Evolutionary conservation across 1,140 invertebrate species (phyloP).

Genomic region (Muscidifurax raptorellus): DNA sequence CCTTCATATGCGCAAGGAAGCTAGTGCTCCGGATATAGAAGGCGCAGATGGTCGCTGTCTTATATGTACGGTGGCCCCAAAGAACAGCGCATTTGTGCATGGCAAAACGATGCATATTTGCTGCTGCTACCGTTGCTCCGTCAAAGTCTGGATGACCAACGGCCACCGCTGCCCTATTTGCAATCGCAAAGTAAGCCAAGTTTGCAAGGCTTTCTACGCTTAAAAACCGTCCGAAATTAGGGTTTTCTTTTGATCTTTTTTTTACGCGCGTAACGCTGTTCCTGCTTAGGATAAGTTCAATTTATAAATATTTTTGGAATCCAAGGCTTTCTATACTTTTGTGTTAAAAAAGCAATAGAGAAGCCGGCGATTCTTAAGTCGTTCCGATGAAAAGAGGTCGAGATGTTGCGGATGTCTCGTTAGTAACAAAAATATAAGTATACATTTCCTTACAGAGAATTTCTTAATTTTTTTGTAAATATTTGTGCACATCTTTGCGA

Average conservation of each 20-base stretch:
- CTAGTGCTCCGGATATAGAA: background rate
- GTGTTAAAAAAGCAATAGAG: background rate
- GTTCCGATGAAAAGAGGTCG: background rate
- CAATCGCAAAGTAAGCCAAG: conserved; percentile 80
- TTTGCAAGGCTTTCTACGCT: conserved; percentile 76
- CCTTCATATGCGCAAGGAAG: background rate
- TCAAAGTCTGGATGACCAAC: conserved; percentile 78
- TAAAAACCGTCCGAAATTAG: conserved; percentile 51
- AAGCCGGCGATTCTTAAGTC: background rate
- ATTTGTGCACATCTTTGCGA: no score
- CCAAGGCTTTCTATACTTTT: background rate
- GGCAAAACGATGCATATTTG: conserved; percentile 79
- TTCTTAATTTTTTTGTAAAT: no score
- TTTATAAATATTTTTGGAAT: background rate
- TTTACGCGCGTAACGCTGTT: background rate
- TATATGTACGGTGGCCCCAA: conserved; percentile 77
- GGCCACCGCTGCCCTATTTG: conserved; percentile 80
- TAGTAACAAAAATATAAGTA: background rate
- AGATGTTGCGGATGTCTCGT: background rate
- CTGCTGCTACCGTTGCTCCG: conserved; percentile 82
- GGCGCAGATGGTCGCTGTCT: conserved; percentile 73
- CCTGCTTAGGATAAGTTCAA: background rate
- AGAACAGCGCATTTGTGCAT: conserved; percentile 81
- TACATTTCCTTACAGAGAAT: background rate
- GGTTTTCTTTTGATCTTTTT: conserved; percentile 3